Evolutionary conservation across 2,888 invertebrate genomes (phyloP).

Genomic region (Platerodrilus igneus): DNA sequence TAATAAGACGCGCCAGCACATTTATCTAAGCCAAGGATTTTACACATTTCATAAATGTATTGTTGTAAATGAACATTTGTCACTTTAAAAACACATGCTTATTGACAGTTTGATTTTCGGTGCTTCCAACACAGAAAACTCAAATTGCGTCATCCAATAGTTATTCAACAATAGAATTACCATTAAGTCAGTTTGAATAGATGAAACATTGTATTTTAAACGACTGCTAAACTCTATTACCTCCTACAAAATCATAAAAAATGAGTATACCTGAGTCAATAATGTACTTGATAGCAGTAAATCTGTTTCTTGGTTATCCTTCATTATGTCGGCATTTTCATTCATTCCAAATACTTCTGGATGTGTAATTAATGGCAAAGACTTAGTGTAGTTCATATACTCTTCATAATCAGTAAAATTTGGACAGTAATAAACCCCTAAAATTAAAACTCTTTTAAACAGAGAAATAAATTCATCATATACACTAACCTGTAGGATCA

Average conservation of each 20-base stretch:
- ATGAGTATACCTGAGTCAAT: conserved; percentile 71
- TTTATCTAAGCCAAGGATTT: too few relatives aligned
- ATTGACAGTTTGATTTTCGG: too few relatives aligned
- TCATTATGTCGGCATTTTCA: conserved; percentile 87
- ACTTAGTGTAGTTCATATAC: conserved; percentile 61
- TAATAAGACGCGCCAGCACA: too few relatives aligned
- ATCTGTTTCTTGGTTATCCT: conserved; percentile 83
- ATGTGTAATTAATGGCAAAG: conserved; percentile 70
- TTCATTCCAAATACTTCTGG: conserved; percentile 91
- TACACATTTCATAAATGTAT: too few relatives aligned
- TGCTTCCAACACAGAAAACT: too few relatives aligned
- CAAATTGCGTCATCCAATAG: too few relatives aligned
- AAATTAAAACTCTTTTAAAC: conserved; percentile 22
- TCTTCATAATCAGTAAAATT: conserved; percentile 66
- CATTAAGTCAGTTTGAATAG: conserved; percentile 4
- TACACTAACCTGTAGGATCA: conserved; percentile 56
- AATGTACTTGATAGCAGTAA: conserved; percentile 69
- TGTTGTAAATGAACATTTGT: too few relatives aligned
- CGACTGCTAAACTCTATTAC: conserved; percentile 31
- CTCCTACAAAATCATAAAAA: too few relatives aligned
- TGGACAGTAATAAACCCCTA: conserved; percentile 70
- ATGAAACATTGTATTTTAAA: conserved; percentile 14
- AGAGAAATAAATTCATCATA: conserved; percentile 21
- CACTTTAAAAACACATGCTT: too few relatives aligned
- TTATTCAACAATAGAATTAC: too few relatives aligned